phyloP scores from a whole-genome alignment of 2,888 invertebrate genomes.

The Gymnocheta viridis region DNA sequence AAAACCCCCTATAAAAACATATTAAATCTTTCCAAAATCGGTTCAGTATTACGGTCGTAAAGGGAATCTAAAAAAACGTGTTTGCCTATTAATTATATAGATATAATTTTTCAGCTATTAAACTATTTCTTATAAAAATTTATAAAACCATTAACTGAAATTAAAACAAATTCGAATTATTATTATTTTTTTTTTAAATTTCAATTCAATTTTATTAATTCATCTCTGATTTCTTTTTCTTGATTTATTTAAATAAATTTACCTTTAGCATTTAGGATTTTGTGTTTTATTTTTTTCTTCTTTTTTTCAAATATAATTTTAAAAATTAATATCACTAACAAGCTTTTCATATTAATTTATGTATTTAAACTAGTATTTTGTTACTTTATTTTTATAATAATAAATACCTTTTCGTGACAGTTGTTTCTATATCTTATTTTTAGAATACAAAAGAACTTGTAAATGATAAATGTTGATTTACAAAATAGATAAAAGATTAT shows the following conservation, averaged over 20 bases:
- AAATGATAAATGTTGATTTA: neutral
- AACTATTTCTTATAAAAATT: too few species aligned
- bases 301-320: slow-evolving; percentile 71
- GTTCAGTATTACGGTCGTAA: too few species aligned
- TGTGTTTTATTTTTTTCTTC: slow-evolving; percentile 25
- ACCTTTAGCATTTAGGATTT: slow-evolving; percentile 42
- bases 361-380: slow-evolving; percentile 70
- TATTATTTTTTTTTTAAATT: slow-evolving; percentile 36
- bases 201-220: slow-evolving; percentile 64
- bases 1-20: too few species aligned
- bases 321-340: slow-evolving; percentile 82
- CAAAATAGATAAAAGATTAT: neutral
- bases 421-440: slow-evolving; percentile 6
- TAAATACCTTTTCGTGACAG: slow-evolving; percentile 64
- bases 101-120: neutral
- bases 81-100: too few species aligned
- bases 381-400: slow-evolving; percentile 46
- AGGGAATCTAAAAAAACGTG: too few species aligned
- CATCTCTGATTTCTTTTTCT: slow-evolving; percentile 40
- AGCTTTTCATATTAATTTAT: slow-evolving; percentile 75
- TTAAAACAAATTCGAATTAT: slow-evolving; percentile 10
- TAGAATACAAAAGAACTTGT: neutral
- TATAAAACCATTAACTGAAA: neutral
- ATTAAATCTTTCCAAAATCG: too few species aligned
- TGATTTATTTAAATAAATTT: slow-evolving; percentile 51